These are phyloP conservation scores for Chrysopa pallens DNA, from an alignment of 1,140 invertebrate species.

Conservation along the genomic window DNA sequence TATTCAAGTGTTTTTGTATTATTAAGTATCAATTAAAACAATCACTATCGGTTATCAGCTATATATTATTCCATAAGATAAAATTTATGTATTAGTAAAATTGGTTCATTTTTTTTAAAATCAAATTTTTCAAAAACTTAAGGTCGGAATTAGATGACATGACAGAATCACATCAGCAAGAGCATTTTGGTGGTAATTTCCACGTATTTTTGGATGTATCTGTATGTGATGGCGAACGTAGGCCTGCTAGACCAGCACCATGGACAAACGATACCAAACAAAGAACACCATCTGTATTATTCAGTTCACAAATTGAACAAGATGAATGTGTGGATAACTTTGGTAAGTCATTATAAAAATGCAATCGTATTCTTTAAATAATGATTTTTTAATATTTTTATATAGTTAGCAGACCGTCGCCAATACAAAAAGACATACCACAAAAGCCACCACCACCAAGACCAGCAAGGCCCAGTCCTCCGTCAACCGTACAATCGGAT, in stretches of 20 bases:
- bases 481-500: constrained; percentile 14
- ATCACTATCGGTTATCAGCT: no score
- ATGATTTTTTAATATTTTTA: background rate
- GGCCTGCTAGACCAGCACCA: constrained; percentile 41
- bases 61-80: background rate
- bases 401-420: constrained; percentile 11
- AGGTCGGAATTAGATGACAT: constrained; percentile 65
- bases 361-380: background rate
- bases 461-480: constrained; percentile 19
- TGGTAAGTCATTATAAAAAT: constrained; percentile 22
- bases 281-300: constrained; percentile 43
- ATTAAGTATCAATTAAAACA: no score
- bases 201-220: constrained; percentile 49
- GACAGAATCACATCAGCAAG: constrained; percentile 38
- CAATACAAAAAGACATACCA: constrained; percentile 3
- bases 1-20: no score
- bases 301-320: constrained; percentile 63
- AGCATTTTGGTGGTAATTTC: constrained; percentile 68
- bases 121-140: constrained; percentile 9
- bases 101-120: background rate
- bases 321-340: constrained; percentile 69
- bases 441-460: constrained; percentile 8
- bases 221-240: constrained; percentile 47
- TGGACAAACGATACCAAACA: constrained; percentile 47
- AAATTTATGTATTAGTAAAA: background rate